Conservation (phyloP, 2,888 invertebrate species). For the Tricholauxania praeusta region DNA sequence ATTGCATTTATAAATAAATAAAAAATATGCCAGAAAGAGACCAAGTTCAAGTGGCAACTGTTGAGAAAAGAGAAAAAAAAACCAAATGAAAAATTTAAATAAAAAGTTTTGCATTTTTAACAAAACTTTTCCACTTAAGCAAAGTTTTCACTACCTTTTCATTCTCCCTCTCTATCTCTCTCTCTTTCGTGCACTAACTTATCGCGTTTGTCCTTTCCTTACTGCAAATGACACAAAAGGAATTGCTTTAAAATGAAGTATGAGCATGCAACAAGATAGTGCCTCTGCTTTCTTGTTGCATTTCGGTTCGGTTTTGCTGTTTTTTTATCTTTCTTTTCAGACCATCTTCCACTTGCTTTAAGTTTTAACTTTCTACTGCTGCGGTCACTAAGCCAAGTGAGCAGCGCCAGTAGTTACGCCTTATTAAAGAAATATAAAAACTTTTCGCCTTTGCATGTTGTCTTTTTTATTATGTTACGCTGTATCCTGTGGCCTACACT, state of each 20-base stretch:
- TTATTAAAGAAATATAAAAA: too few relatives aligned
- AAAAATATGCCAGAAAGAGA: too few relatives aligned
- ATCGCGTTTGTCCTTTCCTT: background rate
- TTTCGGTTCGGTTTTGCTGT: conserved; percentile 5
- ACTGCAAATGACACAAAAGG: background rate
- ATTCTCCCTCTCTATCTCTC: background rate
- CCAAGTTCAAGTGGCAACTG: too few relatives aligned
- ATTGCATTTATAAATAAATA: too few relatives aligned
- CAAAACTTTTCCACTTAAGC: conserved; percentile 35
- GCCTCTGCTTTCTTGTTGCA: background rate
- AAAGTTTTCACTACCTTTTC: conserved; percentile 10
- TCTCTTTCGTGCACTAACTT: background rate
- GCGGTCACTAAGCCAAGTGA: background rate
- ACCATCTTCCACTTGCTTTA: background rate
- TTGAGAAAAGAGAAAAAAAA: background rate
- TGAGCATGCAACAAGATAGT: background rate
- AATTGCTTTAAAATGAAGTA: conserved; percentile 15
- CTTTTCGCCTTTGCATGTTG: too few relatives aligned
- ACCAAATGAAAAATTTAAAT: conserved; percentile 11
- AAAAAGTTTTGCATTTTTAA: conserved; percentile 32
- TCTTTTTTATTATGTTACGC: too few relatives aligned
- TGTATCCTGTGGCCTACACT: too few relatives aligned
- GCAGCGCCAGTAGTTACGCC: background rate
- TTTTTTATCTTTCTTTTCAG: conserved; percentile 14
- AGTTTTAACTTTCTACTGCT: background rate